Evolutionary conservation across 2,888 invertebrate genomes (phyloP).

Genomic region (Callinectes sapidus): DNA sequence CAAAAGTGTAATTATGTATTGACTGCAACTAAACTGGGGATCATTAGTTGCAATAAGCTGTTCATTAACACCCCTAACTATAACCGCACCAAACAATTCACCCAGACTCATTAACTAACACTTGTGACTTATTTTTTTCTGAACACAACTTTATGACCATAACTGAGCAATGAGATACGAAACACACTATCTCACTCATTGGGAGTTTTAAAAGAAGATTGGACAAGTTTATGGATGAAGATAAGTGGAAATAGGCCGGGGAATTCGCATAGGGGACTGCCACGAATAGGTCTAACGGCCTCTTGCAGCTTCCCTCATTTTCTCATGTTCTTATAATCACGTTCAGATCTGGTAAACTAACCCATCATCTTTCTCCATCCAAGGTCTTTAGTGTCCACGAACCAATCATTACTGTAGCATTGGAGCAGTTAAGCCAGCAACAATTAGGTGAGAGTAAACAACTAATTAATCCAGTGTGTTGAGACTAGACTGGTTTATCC

Average conservation of each 20-base stretch:
- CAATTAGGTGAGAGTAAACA: background rate
- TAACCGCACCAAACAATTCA: too few relatives aligned
- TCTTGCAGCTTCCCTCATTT: too few relatives aligned
- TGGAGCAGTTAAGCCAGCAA: background rate
- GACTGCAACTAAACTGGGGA: background rate
- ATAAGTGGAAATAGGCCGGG: too few relatives aligned
- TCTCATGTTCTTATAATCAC: too few relatives aligned
- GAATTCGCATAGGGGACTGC: too few relatives aligned
- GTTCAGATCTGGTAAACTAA: background rate
- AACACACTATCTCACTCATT: background rate
- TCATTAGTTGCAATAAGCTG: background rate
- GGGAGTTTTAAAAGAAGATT: too few relatives aligned
- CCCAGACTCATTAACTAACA: too few relatives aligned
- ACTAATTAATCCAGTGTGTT: background rate
- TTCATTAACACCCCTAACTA: background rate
- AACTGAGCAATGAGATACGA: background rate
- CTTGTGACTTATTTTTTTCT: too few relatives aligned
- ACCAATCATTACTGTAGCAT: background rate
- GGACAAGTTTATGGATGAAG: too few relatives aligned
- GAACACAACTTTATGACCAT: too few relatives aligned
- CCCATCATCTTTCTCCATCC: background rate
- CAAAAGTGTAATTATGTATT: background rate
- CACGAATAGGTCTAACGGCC: too few relatives aligned
- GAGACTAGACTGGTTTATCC: background rate
- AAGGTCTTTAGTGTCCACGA: background rate